Evolutionary conservation across 1,140 invertebrate species (phyloP).

Genomic region (Hydropsyche tenuis): DNA sequence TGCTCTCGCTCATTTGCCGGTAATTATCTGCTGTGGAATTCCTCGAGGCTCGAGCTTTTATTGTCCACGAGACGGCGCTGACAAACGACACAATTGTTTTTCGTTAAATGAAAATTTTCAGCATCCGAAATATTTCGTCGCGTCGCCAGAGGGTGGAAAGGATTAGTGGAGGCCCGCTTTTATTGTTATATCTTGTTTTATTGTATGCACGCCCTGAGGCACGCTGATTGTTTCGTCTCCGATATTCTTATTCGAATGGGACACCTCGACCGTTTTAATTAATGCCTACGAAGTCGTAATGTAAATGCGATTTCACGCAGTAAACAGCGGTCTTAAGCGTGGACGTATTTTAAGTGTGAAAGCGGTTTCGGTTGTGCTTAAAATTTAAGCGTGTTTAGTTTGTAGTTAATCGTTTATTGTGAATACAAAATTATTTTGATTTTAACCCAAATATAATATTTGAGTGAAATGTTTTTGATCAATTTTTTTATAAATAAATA

Average conservation of each 20-base stretch:
- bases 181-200: not conserved
- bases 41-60: not conserved
- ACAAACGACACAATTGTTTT: slow-evolving; percentile 29
- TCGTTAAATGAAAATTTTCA: slow-evolving; percentile 26
- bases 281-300: no score
- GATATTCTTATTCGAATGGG: not conserved
- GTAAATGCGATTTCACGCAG: no score
- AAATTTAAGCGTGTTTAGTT: no score
- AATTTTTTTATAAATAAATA: no score
- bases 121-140: slow-evolving; percentile 10
- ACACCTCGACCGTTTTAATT: no score
- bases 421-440: no score
- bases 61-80: slow-evolving; percentile 12
- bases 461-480: no score
- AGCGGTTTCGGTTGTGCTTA: no score
- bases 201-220: not conserved
- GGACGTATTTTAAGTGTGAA: no score
- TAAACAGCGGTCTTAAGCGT: no score
- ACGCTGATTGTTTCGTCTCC: not conserved
- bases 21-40: slow-evolving; percentile 25
- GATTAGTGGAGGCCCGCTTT: not conserved
- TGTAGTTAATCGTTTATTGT: no score
- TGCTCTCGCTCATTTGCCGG: slow-evolving; percentile 14
- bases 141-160: not conserved
- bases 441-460: no score